Base-by-base conservation (phyloP, 2,888 invertebrate genomes). In the Acanthosepion esculentum region DNA sequence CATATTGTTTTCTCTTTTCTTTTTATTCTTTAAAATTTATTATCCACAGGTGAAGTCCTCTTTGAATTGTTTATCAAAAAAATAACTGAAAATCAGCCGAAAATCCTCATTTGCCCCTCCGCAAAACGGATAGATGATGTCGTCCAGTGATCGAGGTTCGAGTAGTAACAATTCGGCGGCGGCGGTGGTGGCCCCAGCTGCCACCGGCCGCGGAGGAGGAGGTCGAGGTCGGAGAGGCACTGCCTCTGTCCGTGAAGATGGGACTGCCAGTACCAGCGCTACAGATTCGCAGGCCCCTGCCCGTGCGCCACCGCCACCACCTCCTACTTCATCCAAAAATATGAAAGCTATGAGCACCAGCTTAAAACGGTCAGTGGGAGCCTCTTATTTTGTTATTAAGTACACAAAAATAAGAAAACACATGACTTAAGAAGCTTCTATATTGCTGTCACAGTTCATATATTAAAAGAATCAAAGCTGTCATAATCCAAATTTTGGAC, bases 271-370 rank as follows among this genome's bases (percentile, higher is more conserved):
- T 29, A 93, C 93, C 53, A 48, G 93, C n/a, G 48, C 93, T 48
- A 93, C 93, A 41, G 94, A 94, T 33, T 29, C 53, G 23, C 50
- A 48, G 4, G 23, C 94, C 33, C 64, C 53, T 64, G 55, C 94
- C 20, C 50, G 94, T 48, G 48, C 29, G 12, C 26, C 94, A 48
- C 94, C 94, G 64, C 53, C 94, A 53, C 41, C 55, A 33, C 94
- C 94, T 1, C 94, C 53, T 20, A 55, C 33, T n/a, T n/a, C 94
- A 33, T 94, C 94, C 33, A 94, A 94, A 59, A 94, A 94, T 55
- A 94, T 94, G 94, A 94, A 94, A 59, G 94, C 94, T 29, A 94
- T 94, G 94, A 94, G 94, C 41, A 94, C 94, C 41, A 94, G 94
- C 64, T 59, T 94, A 48, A 94, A 94, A 94, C 94, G 94, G 94